phyloP scores from a whole-genome alignment of 2,113 vertebrate species.

The Lepisosteus osseus region DNA sequence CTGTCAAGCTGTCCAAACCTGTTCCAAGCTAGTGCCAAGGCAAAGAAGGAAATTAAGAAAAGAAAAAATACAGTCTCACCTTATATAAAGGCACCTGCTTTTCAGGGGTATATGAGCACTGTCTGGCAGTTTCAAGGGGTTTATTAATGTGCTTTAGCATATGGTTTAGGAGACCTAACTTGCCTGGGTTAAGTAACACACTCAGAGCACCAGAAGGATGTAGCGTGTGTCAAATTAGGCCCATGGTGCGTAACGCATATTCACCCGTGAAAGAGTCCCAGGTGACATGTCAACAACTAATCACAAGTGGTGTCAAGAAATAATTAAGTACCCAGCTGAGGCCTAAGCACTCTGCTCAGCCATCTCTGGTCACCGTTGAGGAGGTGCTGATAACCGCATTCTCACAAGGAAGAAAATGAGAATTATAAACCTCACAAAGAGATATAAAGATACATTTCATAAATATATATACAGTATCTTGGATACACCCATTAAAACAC shows the following conservation, averaged over 20 bases:
- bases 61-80: neutral
- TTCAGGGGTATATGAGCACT: neutral
- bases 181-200: conserved; percentile 17
- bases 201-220: neutral
- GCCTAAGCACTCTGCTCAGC: conserved; percentile 14
- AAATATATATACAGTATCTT: no score
- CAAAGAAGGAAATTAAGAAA: conserved; percentile 23
- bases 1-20: conserved; percentile 19
- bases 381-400: no score
- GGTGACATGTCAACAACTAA: conserved; percentile 21
- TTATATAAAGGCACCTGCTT: conserved; percentile 2
- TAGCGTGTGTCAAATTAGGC: conserved; percentile 22
- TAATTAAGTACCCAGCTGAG: conserved; percentile 23
- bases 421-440: neutral
- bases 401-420: neutral
- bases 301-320: conserved; percentile 17
- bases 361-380: conserved; percentile 1
- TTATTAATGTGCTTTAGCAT: conserved; percentile 15
- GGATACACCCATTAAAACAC: no score
- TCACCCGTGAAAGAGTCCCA: conserved; percentile 18
- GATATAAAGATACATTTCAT: neutral
- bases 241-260: conserved; percentile 14
- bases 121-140: conserved; percentile 2
- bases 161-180: conserved; percentile 19
- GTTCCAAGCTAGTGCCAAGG: conserved; percentile 3